Conservation (phyloP, 2,797 vertebrate genomes). For the Chromis chromis region DNA sequence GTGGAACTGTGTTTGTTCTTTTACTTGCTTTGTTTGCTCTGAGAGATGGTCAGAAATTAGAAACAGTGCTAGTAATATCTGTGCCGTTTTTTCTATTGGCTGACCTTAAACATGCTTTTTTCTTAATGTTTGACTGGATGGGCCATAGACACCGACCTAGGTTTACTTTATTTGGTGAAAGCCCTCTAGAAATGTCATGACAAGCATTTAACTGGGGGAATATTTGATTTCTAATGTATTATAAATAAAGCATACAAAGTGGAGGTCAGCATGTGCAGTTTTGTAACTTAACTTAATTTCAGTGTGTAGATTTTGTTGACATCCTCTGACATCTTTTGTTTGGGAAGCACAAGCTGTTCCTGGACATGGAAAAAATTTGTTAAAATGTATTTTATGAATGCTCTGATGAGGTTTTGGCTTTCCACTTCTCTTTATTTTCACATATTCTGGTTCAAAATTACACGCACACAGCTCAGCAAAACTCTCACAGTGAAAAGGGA, state of each 20-base stretch:
- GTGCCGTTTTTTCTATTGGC: too few relatives aligned
- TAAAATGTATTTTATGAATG: not conserved
- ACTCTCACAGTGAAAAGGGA: conserved; percentile 50
- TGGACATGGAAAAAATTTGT: not conserved
- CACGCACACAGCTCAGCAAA: not conserved
- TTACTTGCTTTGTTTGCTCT: too few relatives aligned
- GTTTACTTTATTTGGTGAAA: too few relatives aligned
- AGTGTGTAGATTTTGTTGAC: not conserved
- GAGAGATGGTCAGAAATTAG: too few relatives aligned
- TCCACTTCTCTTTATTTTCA: conserved; percentile 2
- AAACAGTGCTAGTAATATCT: too few relatives aligned
- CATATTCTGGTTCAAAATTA: not conserved
- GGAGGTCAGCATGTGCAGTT: not conserved
- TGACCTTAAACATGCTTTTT: too few relatives aligned
- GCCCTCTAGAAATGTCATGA: too few relatives aligned
- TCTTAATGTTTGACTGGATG: too few relatives aligned
- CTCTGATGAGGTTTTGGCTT: not conserved
- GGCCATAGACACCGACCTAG: too few relatives aligned
- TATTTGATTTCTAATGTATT: not conserved
- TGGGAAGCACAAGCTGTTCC: not conserved
- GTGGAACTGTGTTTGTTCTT: too few relatives aligned
- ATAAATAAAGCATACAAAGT: not conserved
- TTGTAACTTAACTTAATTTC: not conserved
- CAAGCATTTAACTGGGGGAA: too few relatives aligned
- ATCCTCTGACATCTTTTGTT: not conserved